A percentile compares a stretch with the other conserved stretches of the same genome.
Evolutionary conservation across 2,888 invertebrate genomes (phyloP).

Genomic region (Zaprionus obscuricornis): DNA sequence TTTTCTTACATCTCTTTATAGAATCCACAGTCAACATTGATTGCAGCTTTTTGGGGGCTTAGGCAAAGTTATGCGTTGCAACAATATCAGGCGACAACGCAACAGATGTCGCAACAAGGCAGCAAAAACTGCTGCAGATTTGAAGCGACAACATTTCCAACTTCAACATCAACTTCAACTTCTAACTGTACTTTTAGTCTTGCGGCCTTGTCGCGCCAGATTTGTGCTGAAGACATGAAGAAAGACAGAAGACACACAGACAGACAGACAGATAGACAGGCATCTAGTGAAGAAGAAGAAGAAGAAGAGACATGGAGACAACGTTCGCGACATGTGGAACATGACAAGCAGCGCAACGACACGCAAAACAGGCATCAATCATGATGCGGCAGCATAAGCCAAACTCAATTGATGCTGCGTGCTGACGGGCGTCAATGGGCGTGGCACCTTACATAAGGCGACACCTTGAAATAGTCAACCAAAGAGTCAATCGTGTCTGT

Average conservation of each 20-base stretch:
- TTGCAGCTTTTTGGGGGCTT: slow-evolving; percentile 30
- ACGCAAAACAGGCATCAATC: slow-evolving; percentile 78
- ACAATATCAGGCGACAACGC: slow-evolving; percentile 50
- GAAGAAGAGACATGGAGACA: not conserved
- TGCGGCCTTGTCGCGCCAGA: slow-evolving; percentile 57
- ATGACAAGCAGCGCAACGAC: slow-evolving; percentile 57
- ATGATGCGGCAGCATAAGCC: slow-evolving; percentile 73
- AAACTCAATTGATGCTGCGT: slow-evolving; percentile 51
- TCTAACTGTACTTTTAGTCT: slow-evolving; percentile 53
- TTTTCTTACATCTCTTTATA: too few relatives aligned
- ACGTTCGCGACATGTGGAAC: slow-evolving; percentile 16
- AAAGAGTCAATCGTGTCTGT: slow-evolving; percentile 28
- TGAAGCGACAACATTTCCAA: not conserved
- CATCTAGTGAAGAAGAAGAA: slow-evolving; percentile 28
- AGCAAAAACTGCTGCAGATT: not conserved
- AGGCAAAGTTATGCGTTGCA: slow-evolving; percentile 26
- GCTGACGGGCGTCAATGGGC: slow-evolving; percentile 32
- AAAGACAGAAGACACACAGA: not conserved
- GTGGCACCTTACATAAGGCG: slow-evolving; percentile 57
- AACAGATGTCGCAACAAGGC: slow-evolving; percentile 54
- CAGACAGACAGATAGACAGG: too few relatives aligned
- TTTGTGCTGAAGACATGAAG: slow-evolving; percentile 39
- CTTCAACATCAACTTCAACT: slow-evolving; percentile 16
- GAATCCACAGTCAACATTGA: slow-evolving; percentile 8
- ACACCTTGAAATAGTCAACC: slow-evolving; percentile 68